These are phyloP conservation scores for Montipora capitata DNA, from an alignment of 92 coral and sea anemone species.

Conservation along the genomic window DNA sequence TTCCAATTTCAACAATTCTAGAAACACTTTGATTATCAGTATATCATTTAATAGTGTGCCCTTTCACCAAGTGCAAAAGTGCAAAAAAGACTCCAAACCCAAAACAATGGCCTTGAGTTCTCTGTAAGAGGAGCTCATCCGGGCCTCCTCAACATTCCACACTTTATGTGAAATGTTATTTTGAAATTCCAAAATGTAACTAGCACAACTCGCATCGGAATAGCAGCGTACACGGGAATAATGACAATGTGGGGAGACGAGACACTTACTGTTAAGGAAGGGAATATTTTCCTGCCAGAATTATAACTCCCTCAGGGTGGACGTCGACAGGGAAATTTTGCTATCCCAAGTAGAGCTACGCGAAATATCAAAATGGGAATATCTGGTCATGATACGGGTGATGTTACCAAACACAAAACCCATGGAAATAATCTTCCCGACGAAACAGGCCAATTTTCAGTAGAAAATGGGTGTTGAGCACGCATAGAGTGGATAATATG, in stretches of 20 bases:
- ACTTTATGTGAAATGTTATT: neutral
- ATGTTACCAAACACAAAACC: slow-evolving; percentile 50
- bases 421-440: slow-evolving; percentile 63
- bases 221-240: too few species aligned
- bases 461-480: slow-evolving; percentile 28
- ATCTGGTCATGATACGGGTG: neutral
- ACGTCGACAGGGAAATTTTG: too few species aligned
- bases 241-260: too few species aligned
- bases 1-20: slow-evolving; percentile 32
- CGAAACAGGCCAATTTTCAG: neutral
- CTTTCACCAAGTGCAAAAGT: slow-evolving; percentile 16
- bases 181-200: neutral
- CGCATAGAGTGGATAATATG: slow-evolving; percentile 17
- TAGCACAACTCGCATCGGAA: too few species aligned
- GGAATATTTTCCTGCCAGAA: too few species aligned
- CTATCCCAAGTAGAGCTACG: slow-evolving; percentile 1
- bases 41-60: slow-evolving; percentile 40
- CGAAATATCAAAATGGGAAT: slow-evolving; percentile 31
- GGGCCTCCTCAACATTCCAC: slow-evolving; percentile 8
- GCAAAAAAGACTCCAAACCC: slow-evolving; percentile 22
- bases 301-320: too few species aligned
- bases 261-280: too few species aligned
- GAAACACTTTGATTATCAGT: slow-evolving; percentile 48
- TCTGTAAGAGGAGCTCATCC: slow-evolving; percentile 2
- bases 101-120: neutral